Percentiles rank a stretch among this genome's conserved stretches.
These are phyloP conservation scores for Botia almorhae DNA, from an alignment of 2,797 vertebrate species.

Conservation along the genomic window DNA sequence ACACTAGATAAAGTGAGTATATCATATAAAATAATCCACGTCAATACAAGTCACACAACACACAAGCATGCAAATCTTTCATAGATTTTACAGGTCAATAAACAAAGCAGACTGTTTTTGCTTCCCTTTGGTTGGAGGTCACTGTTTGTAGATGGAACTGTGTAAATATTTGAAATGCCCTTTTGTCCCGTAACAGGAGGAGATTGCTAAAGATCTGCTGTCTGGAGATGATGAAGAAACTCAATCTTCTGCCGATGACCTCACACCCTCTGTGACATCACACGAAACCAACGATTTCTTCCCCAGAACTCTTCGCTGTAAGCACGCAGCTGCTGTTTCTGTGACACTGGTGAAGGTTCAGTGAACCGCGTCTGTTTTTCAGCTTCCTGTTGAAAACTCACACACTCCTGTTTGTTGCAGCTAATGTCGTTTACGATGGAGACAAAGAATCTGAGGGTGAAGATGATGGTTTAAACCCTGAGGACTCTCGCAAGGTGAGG, in stretches of 20 bases:
- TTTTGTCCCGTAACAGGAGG: conserved; percentile 72
- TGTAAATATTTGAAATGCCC: background rate
- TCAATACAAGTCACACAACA: too few relatives aligned
- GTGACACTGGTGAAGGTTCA: background rate
- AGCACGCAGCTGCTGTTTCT: conserved; percentile 51
- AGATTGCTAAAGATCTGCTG: conserved; percentile 86
- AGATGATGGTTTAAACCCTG: conserved; percentile 80
- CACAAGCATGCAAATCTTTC: too few relatives aligned
- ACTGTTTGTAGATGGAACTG: background rate
- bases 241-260: conserved; percentile 86
- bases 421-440: conserved; percentile 83
- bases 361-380: background rate
- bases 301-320: conserved; percentile 86
- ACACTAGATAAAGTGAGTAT: conserved; percentile 86
- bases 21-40: too few relatives aligned
- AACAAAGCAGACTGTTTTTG: too few relatives aligned
- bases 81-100: too few relatives aligned
- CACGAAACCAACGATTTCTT: conserved; percentile 87
- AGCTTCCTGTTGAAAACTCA: background rate
- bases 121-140: background rate
- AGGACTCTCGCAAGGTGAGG: conserved; percentile 85
- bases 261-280: conserved; percentile 86
- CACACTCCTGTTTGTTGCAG: conserved; percentile 63
- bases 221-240: conserved; percentile 86
- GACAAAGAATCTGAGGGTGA: conserved; percentile 87